Conservation (phyloP, 1,140 invertebrate species). For the Acromyrmex charruanus region DNA sequence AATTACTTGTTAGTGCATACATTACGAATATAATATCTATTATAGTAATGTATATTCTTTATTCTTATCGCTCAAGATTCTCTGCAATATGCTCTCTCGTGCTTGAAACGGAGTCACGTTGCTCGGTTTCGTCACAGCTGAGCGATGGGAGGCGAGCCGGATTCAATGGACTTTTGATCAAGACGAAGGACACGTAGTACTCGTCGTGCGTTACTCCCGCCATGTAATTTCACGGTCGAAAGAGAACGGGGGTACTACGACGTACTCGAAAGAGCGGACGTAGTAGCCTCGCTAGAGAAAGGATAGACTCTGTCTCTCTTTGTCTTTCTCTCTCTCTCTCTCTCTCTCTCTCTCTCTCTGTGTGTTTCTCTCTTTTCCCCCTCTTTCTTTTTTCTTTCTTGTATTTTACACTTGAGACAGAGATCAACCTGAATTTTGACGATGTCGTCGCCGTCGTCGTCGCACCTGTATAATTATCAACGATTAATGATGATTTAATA, state of each 20-base stretch:
- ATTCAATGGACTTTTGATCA: constrained; percentile 76
- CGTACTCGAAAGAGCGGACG: constrained; percentile 72
- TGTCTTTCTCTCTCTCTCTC: not conserved
- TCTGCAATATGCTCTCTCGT: not conserved
- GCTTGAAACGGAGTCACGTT: constrained; percentile 42
- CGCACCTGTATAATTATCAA: constrained; percentile 29
- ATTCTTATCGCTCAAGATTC: not conserved
- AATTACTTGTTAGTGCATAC: constrained; percentile 7
- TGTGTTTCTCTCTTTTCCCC: not conserved
- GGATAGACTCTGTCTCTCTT: not conserved
- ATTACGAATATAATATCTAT: not conserved
- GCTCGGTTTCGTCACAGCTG: constrained; percentile 65
- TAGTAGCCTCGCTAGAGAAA: constrained; percentile 64
- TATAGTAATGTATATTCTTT: not conserved
- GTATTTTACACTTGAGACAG: constrained; percentile 15
- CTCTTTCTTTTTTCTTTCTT: not conserved
- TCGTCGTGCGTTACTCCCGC: constrained; percentile 67
- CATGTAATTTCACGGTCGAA: constrained; percentile 76
- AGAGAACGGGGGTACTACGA: constrained; percentile 75
- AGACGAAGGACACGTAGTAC: constrained; percentile 74
- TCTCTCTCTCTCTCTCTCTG: not conserved
- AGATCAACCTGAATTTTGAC: constrained; percentile 41
- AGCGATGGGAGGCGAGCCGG: constrained; percentile 59
- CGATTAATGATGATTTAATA: constrained; percentile 4
- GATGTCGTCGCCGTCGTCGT: not conserved